Conservation (phyloP, 1,140 invertebrate species). For the Sitobion miscanthi region DNA sequence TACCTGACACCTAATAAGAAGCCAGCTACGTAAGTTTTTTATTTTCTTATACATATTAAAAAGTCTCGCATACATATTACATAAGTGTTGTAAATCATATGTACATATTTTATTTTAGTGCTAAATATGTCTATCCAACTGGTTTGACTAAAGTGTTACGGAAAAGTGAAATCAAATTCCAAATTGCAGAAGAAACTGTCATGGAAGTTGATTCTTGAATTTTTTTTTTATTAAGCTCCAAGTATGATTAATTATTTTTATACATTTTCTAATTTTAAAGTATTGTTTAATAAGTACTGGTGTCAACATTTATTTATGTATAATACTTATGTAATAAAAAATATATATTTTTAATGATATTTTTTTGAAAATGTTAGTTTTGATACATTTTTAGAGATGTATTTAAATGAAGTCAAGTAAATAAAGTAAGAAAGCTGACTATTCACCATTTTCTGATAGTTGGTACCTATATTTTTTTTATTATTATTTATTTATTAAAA, state of each 20-base stretch:
- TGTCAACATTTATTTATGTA: not conserved
- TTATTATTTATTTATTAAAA: too few species aligned
- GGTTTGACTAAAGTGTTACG: constrained; percentile 28
- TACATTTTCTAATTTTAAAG: not conserved
- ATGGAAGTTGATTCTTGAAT: constrained; percentile 38
- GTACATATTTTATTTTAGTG: not conserved
- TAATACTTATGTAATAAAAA: not conserved
- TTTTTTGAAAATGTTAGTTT: not conserved
- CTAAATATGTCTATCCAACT: constrained; percentile 35
- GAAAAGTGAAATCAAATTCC: constrained; percentile 38
- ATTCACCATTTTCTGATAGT: not conserved
- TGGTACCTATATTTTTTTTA: too few species aligned
- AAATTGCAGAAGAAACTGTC: constrained; percentile 35
- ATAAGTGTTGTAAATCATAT: not conserved
- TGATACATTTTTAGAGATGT: not conserved
- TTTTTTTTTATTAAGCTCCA: not conserved
- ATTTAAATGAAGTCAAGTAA: not conserved
- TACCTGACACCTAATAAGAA: constrained; percentile 51
- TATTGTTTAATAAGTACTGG: not conserved
- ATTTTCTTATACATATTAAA: not conserved
- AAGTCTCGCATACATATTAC: not conserved
- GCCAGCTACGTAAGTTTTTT: constrained; percentile 39
- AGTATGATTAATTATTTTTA: not conserved
- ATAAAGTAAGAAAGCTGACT: not conserved
- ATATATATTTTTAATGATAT: not conserved